phyloP scores from a whole-genome alignment of 2,888 invertebrate genomes.

The Pandemis corylana region DNA sequence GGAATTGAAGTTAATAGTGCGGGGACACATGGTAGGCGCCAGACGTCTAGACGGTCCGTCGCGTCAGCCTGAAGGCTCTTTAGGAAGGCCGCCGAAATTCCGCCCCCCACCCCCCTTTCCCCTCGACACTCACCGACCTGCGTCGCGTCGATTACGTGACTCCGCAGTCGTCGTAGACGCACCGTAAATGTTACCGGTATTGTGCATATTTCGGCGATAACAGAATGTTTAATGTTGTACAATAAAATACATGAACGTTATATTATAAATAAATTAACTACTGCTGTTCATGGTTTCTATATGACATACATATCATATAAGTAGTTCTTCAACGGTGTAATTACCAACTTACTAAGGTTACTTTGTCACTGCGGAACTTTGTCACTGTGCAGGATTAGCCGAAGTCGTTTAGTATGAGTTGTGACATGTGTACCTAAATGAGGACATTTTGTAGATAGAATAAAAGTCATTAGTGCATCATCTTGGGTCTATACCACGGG shows the following conservation, averaged over 20 bases:
- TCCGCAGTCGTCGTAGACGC: constrained; percentile 34
- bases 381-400: no score
- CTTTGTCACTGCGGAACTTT: no score
- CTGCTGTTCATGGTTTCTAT: neutral
- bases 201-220: neutral
- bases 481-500: no score
- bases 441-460: no score
- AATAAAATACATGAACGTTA: neutral
- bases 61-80: constrained; percentile 74
- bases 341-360: no score
- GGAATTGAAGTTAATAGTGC: constrained; percentile 43
- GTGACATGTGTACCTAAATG: no score
- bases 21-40: constrained; percentile 65
- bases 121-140: constrained; percentile 40
- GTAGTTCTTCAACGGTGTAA: no score
- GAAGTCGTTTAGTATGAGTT: no score
- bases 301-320: neutral
- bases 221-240: neutral
- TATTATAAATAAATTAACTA: neutral
- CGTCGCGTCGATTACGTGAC: constrained; percentile 40
- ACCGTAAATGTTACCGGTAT: constrained; percentile 5
- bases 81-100: constrained; percentile 68
- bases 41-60: constrained; percentile 77
- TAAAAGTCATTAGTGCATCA: no score
- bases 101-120: constrained; percentile 47